Evolutionary conservation across 2,888 invertebrate species (phyloP), one percentile per base, ranked within the genome.

Genomic region (Aleiodes leptofemur): DNA sequence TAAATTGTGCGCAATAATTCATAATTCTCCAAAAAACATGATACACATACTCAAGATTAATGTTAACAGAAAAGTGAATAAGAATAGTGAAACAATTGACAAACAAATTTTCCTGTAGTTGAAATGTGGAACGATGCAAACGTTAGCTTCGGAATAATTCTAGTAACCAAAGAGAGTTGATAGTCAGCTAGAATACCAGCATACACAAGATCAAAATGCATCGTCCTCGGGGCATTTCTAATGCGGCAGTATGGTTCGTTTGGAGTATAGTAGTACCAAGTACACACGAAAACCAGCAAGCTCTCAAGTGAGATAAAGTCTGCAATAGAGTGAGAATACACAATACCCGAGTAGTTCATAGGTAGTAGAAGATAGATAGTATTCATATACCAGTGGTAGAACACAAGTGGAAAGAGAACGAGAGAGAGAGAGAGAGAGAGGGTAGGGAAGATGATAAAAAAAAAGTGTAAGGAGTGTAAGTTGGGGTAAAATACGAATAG

Each of bases 341-440:
- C 23, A n/a, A n/a, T 43, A 13, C 23, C 29, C 14, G 34, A 34
- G 34, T 34, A 31, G 34, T 61, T 29, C 16, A 71, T 13, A 43
- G 66, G 72, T 11, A 64, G 73, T 43, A 70, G 64, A 23, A 38
- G 64, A 14, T 16, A 48, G 29, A 71, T 43, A 56, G 57, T 55
- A 14, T 16, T 31, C 51, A 29, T 43, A 68, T 71, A 69, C 80
- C 74, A 73, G 75, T 71, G 78, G 74, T 73, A 74, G 68, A 69
- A 69, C 56, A 53, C 11, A 4, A 61, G 16, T 14, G 8, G 48
- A 53, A 23, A 14, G 29, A 38, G 66, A 23, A 2, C 23, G 23
- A 34, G 34, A 31, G 3, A 31, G 31, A 31, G 31, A 4, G 31
- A 31, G 31, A 5, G 5, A 3, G 31, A 5, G 5, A 77, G 56